These are phyloP conservation scores for Actinia equina DNA, from an alignment of 64 coral and sea anemone species.

Conservation along the genomic window DNA sequence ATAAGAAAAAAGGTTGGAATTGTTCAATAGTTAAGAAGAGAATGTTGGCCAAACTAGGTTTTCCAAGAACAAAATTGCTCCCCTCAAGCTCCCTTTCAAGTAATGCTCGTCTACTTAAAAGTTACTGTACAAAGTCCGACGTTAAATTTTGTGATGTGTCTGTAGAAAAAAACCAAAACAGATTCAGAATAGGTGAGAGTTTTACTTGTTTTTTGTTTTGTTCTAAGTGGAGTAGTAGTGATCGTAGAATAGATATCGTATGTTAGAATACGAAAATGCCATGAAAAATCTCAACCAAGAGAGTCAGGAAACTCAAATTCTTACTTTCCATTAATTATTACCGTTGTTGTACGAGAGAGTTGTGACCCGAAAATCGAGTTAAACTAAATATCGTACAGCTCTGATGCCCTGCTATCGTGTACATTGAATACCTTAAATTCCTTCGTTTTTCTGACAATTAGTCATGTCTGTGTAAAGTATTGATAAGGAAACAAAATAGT, in stretches of 20 bases:
- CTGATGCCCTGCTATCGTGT: background rate
- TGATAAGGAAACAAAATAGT: constrained; percentile 8
- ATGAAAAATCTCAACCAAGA: background rate
- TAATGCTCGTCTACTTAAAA: background rate
- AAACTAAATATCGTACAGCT: background rate
- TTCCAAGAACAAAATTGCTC: background rate
- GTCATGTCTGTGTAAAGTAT: background rate
- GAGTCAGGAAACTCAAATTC: background rate
- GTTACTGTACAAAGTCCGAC: constrained; percentile 21
- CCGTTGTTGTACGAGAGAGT: background rate
- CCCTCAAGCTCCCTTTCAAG: background rate
- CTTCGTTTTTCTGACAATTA: background rate
- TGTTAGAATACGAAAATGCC: constrained; percentile 6
- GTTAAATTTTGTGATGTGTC: constrained; percentile 2
- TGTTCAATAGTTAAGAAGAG: background rate
- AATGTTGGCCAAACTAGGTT: constrained; percentile 4
- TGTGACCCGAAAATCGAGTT: background rate
- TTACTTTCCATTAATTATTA: background rate
- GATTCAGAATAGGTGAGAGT: background rate
- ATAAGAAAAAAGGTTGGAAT: background rate
- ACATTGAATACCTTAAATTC: background rate
- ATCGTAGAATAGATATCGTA: background rate
- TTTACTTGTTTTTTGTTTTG: background rate
- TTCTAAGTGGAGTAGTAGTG: background rate
- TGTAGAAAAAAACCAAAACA: constrained; percentile 4